Conservation (phyloP, 2,113 vertebrate genomes). For the Phalacrocorax aristotelis region DNA sequence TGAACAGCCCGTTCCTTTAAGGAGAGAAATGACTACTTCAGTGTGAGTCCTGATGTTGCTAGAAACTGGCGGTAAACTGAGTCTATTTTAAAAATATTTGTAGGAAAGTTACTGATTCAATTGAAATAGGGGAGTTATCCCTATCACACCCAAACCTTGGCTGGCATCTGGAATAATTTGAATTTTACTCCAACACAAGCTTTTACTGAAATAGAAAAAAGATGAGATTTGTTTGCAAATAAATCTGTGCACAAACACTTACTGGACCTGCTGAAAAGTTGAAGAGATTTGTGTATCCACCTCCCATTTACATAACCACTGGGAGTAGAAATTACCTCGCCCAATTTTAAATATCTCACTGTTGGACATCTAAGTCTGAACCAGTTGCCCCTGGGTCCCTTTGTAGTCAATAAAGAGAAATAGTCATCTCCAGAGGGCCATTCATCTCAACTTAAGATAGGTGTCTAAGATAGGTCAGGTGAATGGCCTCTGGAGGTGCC, state of each 20-base stretch:
- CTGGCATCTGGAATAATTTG: background rate
- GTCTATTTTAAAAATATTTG: background rate
- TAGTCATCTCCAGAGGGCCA: slow-evolving; percentile 45
- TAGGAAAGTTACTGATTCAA: background rate
- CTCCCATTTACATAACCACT: slow-evolving; percentile 59
- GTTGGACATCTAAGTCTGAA: slow-evolving; percentile 31
- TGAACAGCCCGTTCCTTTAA: slow-evolving; percentile 18
- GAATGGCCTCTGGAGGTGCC: slow-evolving; percentile 56
- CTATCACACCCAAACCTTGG: background rate
- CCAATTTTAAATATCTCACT: slow-evolving; percentile 32
- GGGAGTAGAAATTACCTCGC: slow-evolving; percentile 9
- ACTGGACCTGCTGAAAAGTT: background rate
- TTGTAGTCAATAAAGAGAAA: slow-evolving; percentile 27
- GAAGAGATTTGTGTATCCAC: slow-evolving; percentile 36
- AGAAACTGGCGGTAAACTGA: background rate
- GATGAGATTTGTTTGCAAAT: slow-evolving; percentile 43
- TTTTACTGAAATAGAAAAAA: background rate
- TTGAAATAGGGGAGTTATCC: background rate
- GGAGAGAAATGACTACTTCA: background rate
- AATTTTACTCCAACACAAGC: background rate
- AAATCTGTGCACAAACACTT: background rate
- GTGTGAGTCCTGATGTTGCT: background rate
- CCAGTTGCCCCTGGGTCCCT: slow-evolving; percentile 12
- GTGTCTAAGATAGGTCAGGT: background rate
- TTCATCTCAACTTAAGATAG: background rate